phyloP scores from a whole-genome alignment of 2,797 vertebrate genomes.

The Bovichtus diacanthus region DNA sequence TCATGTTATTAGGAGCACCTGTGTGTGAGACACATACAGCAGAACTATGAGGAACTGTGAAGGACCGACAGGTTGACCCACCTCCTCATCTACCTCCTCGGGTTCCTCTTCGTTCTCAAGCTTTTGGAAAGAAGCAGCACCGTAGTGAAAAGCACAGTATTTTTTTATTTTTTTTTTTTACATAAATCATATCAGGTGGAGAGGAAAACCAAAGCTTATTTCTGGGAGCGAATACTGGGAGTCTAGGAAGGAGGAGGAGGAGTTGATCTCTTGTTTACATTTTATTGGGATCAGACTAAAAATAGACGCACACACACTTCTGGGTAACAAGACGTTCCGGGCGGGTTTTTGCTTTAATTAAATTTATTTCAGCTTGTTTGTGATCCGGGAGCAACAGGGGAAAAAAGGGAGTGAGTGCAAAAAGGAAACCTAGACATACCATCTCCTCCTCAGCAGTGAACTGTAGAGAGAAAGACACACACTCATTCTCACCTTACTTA shows the following conservation, averaged over 20 bases:
- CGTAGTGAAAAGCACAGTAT: not conserved
- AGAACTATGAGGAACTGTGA: not conserved
- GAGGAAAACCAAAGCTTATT: not conserved
- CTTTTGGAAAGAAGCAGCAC: slow-evolving; percentile 66
- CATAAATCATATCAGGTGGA: not conserved
- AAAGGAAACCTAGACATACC: slow-evolving; percentile 77
- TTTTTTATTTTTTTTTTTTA: not conserved
- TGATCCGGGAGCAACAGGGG: not conserved
- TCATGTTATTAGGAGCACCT: not conserved
- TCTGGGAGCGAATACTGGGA: slow-evolving; percentile 11
- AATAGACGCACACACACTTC: slow-evolving; percentile 11
- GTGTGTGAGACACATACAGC: not conserved
- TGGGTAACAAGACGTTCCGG: slow-evolving; percentile 16
- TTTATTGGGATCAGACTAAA: slow-evolving; percentile 28
- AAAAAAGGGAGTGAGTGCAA: not conserved
- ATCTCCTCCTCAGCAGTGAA: slow-evolving; percentile 82
- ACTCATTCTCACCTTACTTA: slow-evolving; percentile 3
- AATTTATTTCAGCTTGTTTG: slow-evolving; percentile 15
- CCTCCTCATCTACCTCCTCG: slow-evolving; percentile 83
- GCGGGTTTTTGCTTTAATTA: not conserved
- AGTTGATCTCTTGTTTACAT: not conserved
- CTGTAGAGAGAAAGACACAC: slow-evolving; percentile 69
- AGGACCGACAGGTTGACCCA: slow-evolving; percentile 65
- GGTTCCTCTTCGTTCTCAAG: slow-evolving; percentile 85
- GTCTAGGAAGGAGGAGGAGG: not conserved